Evolutionary conservation across 1,140 invertebrate species (phyloP).

Genomic region (roundworm (Caenorhabditis elegans)): DNA sequence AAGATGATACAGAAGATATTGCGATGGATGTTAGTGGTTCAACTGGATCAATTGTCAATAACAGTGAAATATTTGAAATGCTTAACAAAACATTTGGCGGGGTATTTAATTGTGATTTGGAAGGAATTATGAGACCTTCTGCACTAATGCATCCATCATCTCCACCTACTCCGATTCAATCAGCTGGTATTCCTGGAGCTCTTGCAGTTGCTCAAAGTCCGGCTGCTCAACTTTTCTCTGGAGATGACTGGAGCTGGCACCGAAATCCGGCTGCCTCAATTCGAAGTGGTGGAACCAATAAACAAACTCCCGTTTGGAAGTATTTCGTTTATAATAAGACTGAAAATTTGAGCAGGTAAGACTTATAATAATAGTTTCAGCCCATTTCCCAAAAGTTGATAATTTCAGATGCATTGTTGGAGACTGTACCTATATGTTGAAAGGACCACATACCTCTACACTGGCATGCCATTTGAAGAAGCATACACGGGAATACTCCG

Average conservation of each 20-base stretch:
- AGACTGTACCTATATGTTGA: conserved; percentile 63
- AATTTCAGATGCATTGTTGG: conserved; percentile 63
- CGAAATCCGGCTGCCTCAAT: conserved; percentile 65
- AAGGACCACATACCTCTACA: conserved; percentile 64
- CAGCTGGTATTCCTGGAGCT: conserved; percentile 56
- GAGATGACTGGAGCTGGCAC: conserved; percentile 65
- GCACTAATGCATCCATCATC: background rate
- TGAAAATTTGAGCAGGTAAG: conserved; percentile 63
- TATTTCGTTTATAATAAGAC: conserved; percentile 65
- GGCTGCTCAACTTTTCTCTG: conserved; percentile 57
- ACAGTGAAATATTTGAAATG: background rate
- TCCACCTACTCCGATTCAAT: background rate
- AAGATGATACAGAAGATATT: background rate
- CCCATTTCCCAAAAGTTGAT: background rate
- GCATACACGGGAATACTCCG: conserved; percentile 62
- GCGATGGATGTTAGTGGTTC: background rate
- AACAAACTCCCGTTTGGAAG: conserved; percentile 66
- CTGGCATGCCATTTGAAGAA: conserved; percentile 65
- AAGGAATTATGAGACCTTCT: background rate
- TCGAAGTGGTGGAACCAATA: conserved; percentile 64
- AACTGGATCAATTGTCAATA: background rate
- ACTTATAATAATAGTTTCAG: background rate
- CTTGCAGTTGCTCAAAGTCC: conserved; percentile 63
- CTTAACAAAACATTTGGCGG: background rate
- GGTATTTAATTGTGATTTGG: conserved; percentile 29